Evolutionary conservation across 2,888 invertebrate species (phyloP).

Genomic region (Tolmerus cingulatus): DNA sequence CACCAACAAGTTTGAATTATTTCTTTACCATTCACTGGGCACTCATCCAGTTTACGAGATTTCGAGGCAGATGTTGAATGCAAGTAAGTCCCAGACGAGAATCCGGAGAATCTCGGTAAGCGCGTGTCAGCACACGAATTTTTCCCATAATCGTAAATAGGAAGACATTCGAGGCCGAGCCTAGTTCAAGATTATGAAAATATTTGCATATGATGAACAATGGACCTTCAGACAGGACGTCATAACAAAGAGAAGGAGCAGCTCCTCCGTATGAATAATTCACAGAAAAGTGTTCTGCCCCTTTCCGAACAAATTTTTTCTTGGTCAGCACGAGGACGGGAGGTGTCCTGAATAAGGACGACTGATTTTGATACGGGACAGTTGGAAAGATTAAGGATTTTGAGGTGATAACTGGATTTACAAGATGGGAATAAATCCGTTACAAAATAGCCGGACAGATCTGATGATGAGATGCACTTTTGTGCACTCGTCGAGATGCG

Average conservation of each 20-base stretch:
- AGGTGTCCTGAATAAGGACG: not conserved
- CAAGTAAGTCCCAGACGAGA: not conserved
- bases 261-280: slow-evolving; percentile 28
- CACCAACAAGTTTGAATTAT: not conserved
- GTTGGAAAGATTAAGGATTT: not conserved
- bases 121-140: slow-evolving; percentile 18
- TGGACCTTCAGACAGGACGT: slow-evolving; percentile 29
- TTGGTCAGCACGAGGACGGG: not conserved
- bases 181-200: slow-evolving; percentile 41
- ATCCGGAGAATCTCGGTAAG: not conserved
- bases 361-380: slow-evolving; percentile 27
- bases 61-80: not conserved
- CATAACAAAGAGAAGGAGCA: not conserved
- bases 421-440: slow-evolving; percentile 14
- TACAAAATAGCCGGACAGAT: not conserved
- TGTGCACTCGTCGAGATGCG: not conserved
- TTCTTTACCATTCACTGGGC: not conserved
- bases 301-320: slow-evolving; percentile 21
- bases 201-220: slow-evolving; percentile 38
- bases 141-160: slow-evolving; percentile 41
- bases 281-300: not conserved
- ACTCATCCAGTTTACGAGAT: not conserved
- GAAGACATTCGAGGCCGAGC: not conserved
- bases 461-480: slow-evolving; percentile 4
- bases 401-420: slow-evolving; percentile 24